Conservation (phyloP, 2,888 invertebrate species). For the Aphidoletes aphidimyza region DNA sequence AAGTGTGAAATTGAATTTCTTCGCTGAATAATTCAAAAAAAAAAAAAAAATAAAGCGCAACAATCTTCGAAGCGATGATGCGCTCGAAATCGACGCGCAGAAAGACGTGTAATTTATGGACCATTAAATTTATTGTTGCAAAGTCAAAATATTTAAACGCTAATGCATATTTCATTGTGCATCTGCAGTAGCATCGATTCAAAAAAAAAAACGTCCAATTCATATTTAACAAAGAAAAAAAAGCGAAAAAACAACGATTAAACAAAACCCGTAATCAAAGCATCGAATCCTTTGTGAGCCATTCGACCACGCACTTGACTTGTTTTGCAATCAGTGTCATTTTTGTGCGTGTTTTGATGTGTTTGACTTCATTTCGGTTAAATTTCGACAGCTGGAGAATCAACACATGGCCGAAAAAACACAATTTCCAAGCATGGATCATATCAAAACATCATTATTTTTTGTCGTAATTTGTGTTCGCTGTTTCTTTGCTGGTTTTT, state of each 20-base stretch:
- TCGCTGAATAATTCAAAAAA: background rate
- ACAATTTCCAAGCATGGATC: background rate
- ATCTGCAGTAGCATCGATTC: background rate
- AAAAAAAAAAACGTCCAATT: background rate
- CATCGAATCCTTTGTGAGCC: too few relatives aligned
- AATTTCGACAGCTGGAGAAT: slow-evolving; percentile 52
- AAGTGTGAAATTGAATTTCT: slow-evolving; percentile 20
- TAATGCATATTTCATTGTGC: slow-evolving; percentile 15
- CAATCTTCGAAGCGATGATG: background rate
- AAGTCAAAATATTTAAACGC: slow-evolving; percentile 21
- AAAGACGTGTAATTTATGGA: background rate
- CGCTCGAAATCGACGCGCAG: background rate
- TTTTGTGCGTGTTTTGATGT: slow-evolving; percentile 1
- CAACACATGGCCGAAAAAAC: slow-evolving; percentile 31
- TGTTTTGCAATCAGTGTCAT: slow-evolving; percentile 52
- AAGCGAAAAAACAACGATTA: background rate
- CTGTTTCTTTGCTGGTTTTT: too few relatives aligned
- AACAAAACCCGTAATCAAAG: background rate
- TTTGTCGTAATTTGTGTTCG: too few relatives aligned
- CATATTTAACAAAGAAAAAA: too few relatives aligned
- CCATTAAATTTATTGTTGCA: slow-evolving; percentile 33
- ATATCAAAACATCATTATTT: slow-evolving; percentile 38
- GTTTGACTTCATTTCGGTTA: background rate
- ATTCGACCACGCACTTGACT: background rate
- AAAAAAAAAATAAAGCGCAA: too few relatives aligned